Conservation (phyloP, 2,888 invertebrate genomes). For the Drosophila rellima region DNA sequence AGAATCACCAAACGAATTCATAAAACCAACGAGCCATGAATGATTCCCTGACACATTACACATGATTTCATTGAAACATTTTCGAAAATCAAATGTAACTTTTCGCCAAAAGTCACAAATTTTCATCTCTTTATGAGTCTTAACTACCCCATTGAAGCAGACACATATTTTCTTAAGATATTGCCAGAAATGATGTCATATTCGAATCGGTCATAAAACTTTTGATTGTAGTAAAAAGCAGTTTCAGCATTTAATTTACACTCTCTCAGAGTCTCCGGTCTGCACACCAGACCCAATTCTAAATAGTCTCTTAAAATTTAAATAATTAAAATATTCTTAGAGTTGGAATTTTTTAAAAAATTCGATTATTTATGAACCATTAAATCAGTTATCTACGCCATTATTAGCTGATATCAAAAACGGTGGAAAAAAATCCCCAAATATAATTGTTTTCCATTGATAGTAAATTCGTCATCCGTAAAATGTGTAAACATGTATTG, state of each 20-base stretch:
- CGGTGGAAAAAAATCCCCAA: neutral
- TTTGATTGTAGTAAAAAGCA: neutral
- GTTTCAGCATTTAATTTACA: neutral
- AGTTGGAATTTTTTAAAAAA: neutral
- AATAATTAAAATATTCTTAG: neutral
- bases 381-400: no score
- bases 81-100: neutral
- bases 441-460: neutral
- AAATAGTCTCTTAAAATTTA: neutral
- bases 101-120: neutral
- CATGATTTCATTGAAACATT: neutral
- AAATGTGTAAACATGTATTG: no score
- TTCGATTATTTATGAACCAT: no score
- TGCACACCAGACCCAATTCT: neutral
- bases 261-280: neutral
- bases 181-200: neutral
- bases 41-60: slow-evolving; percentile 14
- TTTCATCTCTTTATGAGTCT: neutral
- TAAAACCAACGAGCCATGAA: slow-evolving; percentile 29
- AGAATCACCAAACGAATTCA: slow-evolving; percentile 6
- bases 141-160: neutral
- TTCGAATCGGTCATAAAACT: neutral
- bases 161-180: neutral
- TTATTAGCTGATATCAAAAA: neutral
- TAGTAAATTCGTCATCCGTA: neutral